Evolutionary conservation across 2,888 invertebrate species (phyloP).

Genomic region (Lobophora halterata): DNA sequence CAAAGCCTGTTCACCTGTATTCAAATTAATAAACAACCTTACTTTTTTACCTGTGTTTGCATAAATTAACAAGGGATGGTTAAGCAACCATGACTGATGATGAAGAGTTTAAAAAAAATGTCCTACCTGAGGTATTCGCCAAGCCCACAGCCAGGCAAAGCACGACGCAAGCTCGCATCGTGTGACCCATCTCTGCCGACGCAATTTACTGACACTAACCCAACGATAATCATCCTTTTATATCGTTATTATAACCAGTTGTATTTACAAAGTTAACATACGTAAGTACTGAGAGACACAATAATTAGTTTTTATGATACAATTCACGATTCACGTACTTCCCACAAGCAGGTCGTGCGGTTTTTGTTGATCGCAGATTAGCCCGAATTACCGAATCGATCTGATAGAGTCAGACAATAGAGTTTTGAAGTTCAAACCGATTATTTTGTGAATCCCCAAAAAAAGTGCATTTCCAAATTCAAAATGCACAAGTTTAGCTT

Average conservation of each 20-base stretch:
- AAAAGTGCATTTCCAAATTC: constrained; percentile 1
- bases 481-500: not conserved
- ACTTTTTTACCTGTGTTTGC: constrained; percentile 4
- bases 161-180: constrained; percentile 44
- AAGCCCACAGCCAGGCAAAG: constrained; percentile 41
- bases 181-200: constrained; percentile 50
- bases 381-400: constrained; percentile 28
- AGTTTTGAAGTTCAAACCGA: not conserved
- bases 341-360: constrained; percentile 29
- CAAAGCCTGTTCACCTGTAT: too few species aligned
- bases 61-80: constrained; percentile 2
- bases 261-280: constrained; percentile 50
- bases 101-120: not conserved
- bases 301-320: constrained; percentile 38
- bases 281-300: constrained; percentile 54
- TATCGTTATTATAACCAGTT: constrained; percentile 53
- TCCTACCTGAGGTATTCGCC: constrained; percentile 48
- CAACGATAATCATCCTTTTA: constrained; percentile 58
- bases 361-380: constrained; percentile 37
- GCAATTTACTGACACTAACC: constrained; percentile 45
- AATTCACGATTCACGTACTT: constrained; percentile 23
- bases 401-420: constrained; percentile 19
- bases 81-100: constrained; percentile 1
- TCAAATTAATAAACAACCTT: not conserved
- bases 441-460: constrained; percentile 10